Evolutionary conservation across 2,113 vertebrate species (phyloP), one percentile per base, ranked within the genome.

Genomic region (Thunnus maccoyii): DNA sequence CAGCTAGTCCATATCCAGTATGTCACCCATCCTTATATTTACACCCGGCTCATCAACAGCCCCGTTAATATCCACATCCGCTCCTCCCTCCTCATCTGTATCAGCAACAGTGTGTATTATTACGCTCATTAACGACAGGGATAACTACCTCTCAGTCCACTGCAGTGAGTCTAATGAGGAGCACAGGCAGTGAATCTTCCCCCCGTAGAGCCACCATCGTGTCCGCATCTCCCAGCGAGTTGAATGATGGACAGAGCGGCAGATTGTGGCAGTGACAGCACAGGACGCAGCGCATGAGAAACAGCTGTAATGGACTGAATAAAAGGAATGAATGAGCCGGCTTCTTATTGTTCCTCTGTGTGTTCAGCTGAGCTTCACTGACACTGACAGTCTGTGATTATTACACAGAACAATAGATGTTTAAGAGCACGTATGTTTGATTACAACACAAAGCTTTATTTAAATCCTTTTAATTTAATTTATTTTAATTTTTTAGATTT

Each of bases 121-220:
- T 17, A 54, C 14, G 47, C 76, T 77, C 76, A 61, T 84, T 87
- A 83, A 46, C 46, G 25, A 48, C 15, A 2, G n/a, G 1, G 54
- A 67, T 88, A 88, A 91, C 84, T 72, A 76, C 81, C 86, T 73
- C 83, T 77, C 51, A 75, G 88, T 70, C 78, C 86, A 70, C 69
- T 71, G 81, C 67, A 30, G 79, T 66, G 63, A 61, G 32, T 72
- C 50, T 84, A 85, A 91, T 71, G 86, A 88, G 68, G 51, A 81
- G 65, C 56, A 56, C 48, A 75, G 60, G 54, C 72, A 44, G 75
- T 51, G 46, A 63, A 58, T 62, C 62, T 58, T 1, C 27, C 27
- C 27, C 27, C 27, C 27, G 27, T 15, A 15, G 72, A 69, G 56
- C 25, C 52, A 20, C 46, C 71, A 76, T 82, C 76, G 65, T 14